Evolutionary conservation across 1,140 invertebrate species (phyloP), one percentile per base, ranked within the genome.

Genomic region (Phortica variegata): DNA sequence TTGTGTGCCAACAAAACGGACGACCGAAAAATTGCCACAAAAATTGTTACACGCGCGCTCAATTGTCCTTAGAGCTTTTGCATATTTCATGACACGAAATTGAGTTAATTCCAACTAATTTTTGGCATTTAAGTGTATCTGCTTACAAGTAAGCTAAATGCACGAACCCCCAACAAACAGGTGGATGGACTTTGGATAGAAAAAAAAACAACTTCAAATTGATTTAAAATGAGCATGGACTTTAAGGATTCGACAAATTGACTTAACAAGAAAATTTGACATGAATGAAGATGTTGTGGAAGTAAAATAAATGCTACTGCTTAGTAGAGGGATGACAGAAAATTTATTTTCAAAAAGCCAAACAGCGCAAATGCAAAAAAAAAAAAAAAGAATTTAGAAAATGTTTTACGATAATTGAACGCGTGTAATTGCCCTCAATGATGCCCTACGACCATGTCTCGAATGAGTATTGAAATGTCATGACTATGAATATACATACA

Each of bases 361-460:
- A 34, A n/a, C 16, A 15, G 10, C 33, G 32, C 49, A 66, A 66
- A 66, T 68, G 68, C 56, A 66, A 66, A 57, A n/a, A n/a, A n/a
- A n/a, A 54, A 47, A 40, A 60, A 6, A 38, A 38, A 38, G 39
- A 23, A 31, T 49, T 52, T 49, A 60, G 50, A 63, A 62, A 71
- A 66, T 71, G 68, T 71, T 63, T 71, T 71, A 71, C 63, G 58
- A 65, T 71, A 71, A 71, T 71, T 71, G 66, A 72, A 71, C 68
- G 62, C 66, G 44, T 71, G 66, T 71, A 71, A 71, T 71, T 71
- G 66, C 57, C 66, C 59, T 58, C 43, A 60, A 71, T 59, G 60
- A 47, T 33, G 37, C 18, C 44, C 46, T 43, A 57, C 29, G 37
- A 46, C n/a, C n/a, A n/a, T n/a, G n/a, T n/a, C n/a, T n/a, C n/a